Conservation (phyloP, 2,797 vertebrate genomes). For the Rallus crepitans region DNA sequence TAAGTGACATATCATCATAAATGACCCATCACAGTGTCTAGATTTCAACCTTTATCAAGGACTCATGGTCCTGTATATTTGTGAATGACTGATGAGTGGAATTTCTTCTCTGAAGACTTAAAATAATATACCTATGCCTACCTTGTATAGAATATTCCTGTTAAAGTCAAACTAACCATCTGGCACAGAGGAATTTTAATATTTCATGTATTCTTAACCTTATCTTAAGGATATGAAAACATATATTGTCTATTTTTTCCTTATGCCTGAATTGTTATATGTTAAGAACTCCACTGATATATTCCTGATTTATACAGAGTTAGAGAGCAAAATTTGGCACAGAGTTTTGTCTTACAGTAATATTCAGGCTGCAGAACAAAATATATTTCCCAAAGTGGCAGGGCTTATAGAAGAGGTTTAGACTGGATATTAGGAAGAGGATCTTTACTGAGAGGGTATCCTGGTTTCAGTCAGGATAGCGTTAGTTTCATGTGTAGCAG, state of each 20-base stretch:
- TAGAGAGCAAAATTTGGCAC: background rate
- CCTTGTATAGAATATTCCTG: background rate
- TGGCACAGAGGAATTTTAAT: background rate
- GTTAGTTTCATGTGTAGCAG: too few species aligned
- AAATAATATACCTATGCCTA: background rate
- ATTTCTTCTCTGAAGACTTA: background rate
- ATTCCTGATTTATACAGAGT: background rate
- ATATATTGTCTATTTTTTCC: background rate
- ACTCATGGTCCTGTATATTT: background rate
- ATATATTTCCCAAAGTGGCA: background rate
- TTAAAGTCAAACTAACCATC: background rate
- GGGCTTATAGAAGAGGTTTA: background rate
- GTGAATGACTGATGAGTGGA: background rate
- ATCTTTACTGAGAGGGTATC: too few species aligned
- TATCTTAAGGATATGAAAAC: background rate
- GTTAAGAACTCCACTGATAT: background rate
- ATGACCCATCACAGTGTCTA: rapidly evolving
- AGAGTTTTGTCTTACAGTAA: background rate
- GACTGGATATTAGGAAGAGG: too few species aligned
- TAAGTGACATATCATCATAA: background rate
- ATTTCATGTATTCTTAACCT: background rate
- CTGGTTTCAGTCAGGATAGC: too few species aligned
- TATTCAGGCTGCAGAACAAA: background rate
- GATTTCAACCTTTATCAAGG: background rate
- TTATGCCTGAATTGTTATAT: background rate